A percentile compares a stretch with the other conserved stretches of the same genome.
phyloP scores from a whole-genome alignment of 2,113 vertebrate genomes.

The mouse (Mus musculus) region DNA sequence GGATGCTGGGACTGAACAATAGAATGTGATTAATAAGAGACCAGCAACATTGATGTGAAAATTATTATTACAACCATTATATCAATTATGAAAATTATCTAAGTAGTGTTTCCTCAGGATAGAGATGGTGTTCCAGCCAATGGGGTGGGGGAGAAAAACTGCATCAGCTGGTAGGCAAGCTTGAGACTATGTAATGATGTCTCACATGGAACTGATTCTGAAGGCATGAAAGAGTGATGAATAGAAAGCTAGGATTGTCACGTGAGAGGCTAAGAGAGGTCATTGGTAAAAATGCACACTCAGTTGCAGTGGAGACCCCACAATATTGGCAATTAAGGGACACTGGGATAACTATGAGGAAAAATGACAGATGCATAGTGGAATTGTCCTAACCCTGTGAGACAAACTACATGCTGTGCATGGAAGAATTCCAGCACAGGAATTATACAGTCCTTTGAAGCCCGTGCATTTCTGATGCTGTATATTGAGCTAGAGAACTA shows the following conservation, averaged over 20 bases:
- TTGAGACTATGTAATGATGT: background rate
- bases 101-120: background rate
- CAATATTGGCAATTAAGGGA: background rate
- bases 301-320: background rate
- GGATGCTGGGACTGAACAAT: background rate
- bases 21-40: background rate
- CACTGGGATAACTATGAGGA: background rate
- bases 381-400: background rate
- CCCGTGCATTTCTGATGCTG: background rate
- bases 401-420: background rate
- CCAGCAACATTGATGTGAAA: background rate
- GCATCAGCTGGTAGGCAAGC: background rate
- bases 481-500: background rate
- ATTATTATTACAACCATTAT: background rate
- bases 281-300: background rate
- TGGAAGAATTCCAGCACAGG: background rate
- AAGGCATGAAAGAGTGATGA: background rate
- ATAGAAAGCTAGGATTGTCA: background rate
- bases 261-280: background rate
- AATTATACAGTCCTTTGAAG: background rate
- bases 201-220: too few relatives aligned
- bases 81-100: background rate
- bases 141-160: background rate
- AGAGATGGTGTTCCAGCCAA: background rate
- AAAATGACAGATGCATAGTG: background rate